phyloP scores from a whole-genome alignment of 2,113 vertebrate genomes.

The Lonchura striata region DNA sequence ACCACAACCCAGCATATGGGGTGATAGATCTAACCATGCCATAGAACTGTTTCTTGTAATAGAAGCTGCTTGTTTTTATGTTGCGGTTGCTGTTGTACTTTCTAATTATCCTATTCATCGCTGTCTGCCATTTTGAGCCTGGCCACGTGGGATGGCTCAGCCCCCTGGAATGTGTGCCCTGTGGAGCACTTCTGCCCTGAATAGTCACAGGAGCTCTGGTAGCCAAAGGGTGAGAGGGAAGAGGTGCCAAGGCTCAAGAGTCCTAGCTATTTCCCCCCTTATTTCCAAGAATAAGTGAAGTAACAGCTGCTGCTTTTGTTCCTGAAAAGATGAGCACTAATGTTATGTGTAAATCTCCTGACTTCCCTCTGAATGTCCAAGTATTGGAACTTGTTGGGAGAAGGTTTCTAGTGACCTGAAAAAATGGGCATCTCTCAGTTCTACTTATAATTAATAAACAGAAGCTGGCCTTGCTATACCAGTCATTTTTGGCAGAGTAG shows the following conservation, averaged over 20 bases:
- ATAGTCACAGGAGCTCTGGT: neutral
- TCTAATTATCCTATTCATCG: constrained; percentile 20
- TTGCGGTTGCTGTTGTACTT: constrained; percentile 34
- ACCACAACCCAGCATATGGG: neutral
- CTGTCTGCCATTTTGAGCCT: constrained; percentile 62
- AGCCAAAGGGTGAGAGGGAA: neutral
- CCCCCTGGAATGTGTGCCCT: constrained; percentile 1
- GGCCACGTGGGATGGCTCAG: constrained; percentile 2
- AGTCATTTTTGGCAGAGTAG: neutral
- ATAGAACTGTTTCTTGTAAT: constrained; percentile 24
- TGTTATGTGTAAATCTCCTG: neutral
- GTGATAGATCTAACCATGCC: constrained; percentile 34
- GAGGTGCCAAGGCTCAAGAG: neutral
- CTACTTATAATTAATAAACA: neutral
- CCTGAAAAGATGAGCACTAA: neutral
- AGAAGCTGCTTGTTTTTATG: constrained; percentile 27
- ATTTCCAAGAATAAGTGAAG: constrained; percentile 28
- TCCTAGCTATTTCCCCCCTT: neutral
- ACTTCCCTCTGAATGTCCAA: neutral
- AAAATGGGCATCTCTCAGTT: neutral
- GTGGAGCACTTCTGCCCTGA: neutral
- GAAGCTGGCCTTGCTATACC: neutral
- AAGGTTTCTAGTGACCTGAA: neutral
- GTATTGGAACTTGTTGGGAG: neutral
- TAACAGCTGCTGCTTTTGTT: neutral